Percentiles rank a stretch among this genome's conserved stretches.
phyloP scores from a whole-genome alignment of 2,888 invertebrate genomes.

The Tetheella fluctuosa region DNA sequence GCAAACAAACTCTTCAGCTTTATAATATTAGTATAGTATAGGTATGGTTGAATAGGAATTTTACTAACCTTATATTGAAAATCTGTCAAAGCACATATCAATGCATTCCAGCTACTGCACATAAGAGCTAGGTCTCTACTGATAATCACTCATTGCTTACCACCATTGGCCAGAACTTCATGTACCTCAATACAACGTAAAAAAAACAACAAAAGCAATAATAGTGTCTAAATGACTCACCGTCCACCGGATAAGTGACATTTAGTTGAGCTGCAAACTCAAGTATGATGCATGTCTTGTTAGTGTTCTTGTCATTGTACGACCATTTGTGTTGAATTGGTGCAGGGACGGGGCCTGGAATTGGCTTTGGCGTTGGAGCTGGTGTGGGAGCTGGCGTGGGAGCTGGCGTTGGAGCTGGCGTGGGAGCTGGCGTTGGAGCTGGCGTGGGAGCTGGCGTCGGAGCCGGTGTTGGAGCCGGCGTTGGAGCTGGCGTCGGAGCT shows the following conservation, averaged over 20 bases:
- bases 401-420: conserved; percentile 70
- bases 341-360: conserved; percentile 51
- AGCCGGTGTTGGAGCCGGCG: conserved; percentile 54
- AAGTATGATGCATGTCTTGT: conserved; percentile 86
- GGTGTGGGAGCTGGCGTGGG: conserved; percentile 60
- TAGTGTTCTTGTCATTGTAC: conserved; percentile 51
- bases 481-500: conserved; percentile 58
- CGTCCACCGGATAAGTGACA: conserved; percentile 76
- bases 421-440: conserved; percentile 52
- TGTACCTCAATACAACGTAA: too few species aligned
- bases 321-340: conserved; percentile 65
- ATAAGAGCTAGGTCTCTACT: too few species aligned
- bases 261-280: conserved; percentile 88
- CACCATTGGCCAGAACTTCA: too few species aligned
- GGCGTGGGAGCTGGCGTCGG: conserved; percentile 49
- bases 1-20: too few species aligned
- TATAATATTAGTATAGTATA: too few species aligned
- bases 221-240: conserved; percentile 49
- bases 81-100: too few species aligned
- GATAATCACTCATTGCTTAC: too few species aligned
- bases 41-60: too few species aligned
- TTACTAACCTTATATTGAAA: too few species aligned
- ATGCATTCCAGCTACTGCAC: too few species aligned
- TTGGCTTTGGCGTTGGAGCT: conserved; percentile 47
- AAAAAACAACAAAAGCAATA: background rate